These are phyloP conservation scores for Tauraco hartlaubi DNA, from an alignment of 2,797 vertebrate genomes.

Conservation along the genomic window DNA sequence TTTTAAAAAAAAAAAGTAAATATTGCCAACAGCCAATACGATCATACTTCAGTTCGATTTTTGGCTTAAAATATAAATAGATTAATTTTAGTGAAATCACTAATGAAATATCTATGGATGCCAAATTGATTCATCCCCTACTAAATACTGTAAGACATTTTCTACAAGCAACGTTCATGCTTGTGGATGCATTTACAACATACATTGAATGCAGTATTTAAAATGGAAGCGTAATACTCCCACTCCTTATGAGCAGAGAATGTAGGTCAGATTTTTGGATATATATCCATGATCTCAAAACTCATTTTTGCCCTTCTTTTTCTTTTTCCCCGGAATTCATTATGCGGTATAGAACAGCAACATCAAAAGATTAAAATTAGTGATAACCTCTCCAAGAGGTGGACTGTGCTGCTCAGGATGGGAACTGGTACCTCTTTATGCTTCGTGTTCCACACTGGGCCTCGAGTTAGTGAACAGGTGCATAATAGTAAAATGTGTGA, in stretches of 20 bases:
- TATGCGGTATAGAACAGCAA: background rate
- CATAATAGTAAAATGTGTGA: background rate
- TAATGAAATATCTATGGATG: background rate
- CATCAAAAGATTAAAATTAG: background rate
- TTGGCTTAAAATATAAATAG: background rate
- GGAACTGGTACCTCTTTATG: background rate
- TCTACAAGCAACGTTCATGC: background rate
- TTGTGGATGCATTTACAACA: background rate
- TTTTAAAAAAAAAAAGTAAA: background rate
- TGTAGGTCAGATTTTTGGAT: background rate
- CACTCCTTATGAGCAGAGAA: background rate
- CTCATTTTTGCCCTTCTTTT: background rate
- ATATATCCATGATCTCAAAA: background rate
- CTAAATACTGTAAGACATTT: background rate
- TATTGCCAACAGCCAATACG: background rate
- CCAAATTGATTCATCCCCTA: background rate
- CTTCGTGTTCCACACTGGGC: rapidly evolving
- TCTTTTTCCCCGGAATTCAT: background rate
- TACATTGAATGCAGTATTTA: background rate
- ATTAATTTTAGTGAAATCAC: background rate
- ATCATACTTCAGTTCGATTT: background rate
- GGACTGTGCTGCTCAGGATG: background rate
- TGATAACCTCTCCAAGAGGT: background rate
- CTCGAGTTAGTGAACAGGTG: background rate
- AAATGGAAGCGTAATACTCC: background rate